Percentiles rank a stretch among this genome's conserved stretches.
Conservation (phyloP, 2,113 vertebrate species). For the Bubo scandiacus region DNA sequence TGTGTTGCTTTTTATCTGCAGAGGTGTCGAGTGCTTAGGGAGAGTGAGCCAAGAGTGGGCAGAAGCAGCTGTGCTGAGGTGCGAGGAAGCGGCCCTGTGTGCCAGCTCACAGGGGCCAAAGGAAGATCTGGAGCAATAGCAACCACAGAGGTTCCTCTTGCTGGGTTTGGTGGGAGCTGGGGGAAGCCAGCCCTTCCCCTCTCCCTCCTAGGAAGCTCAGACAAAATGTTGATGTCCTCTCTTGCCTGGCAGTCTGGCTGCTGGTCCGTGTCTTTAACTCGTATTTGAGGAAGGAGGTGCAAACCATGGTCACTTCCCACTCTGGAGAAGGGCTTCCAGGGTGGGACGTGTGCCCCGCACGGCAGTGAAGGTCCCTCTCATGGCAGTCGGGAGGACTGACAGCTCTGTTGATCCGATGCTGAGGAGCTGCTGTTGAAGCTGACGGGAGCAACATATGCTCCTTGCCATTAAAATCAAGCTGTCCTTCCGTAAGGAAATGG, state of each 20-base stretch:
- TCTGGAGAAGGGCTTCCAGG: background rate
- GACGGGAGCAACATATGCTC: background rate
- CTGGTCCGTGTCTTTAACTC: background rate
- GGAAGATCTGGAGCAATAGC: conserved; percentile 69
- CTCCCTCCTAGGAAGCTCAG: background rate
- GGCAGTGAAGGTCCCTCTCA: background rate
- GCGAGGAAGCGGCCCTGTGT: background rate
- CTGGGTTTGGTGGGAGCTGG: background rate
- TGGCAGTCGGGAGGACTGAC: background rate
- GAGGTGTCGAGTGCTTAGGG: background rate
- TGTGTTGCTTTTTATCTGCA: background rate
- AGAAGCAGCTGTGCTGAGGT: conserved; percentile 11
- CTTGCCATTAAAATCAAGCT: background rate
- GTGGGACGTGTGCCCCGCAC: fast-evolving
- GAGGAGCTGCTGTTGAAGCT: background rate
- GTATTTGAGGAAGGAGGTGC: background rate
- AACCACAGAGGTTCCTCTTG: background rate
- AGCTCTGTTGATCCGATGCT: background rate
- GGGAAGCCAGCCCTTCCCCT: background rate
- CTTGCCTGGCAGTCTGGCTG: background rate
- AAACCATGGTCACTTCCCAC: background rate
- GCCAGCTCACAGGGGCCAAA: background rate
- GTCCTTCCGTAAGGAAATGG: background rate
- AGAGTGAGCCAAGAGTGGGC: background rate
- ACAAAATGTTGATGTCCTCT: background rate